These are phyloP conservation scores for Microdon myrmicae DNA, from an alignment of 2,888 invertebrate genomes.

Conservation along the genomic window DNA sequence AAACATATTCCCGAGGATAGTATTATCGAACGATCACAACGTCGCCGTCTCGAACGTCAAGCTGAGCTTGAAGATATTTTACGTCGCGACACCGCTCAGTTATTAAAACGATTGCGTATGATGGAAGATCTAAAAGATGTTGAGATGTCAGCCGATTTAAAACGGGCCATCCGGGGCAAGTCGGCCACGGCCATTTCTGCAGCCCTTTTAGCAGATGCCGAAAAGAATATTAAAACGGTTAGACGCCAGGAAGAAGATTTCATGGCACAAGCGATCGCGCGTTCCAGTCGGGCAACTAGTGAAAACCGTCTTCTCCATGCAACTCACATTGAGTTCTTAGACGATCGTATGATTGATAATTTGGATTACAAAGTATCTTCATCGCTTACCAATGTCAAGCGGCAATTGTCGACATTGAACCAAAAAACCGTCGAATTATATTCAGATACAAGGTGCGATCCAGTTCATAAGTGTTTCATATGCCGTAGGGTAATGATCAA, in stretches of 20 bases:
- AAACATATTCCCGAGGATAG: conserved; percentile 67
- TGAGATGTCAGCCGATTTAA: conserved; percentile 68
- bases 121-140: conserved; percentile 69
- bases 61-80: conserved; percentile 72
- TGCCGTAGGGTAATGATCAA: conserved; percentile 64
- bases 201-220: conserved; percentile 72
- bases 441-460: conserved; percentile 66
- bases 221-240: conserved; percentile 65
- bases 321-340: conserved; percentile 64
- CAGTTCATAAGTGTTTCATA: conserved; percentile 64
- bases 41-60: conserved; percentile 66
- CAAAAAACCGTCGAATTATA: conserved; percentile 65
- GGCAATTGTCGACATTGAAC: conserved; percentile 64
- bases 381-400: conserved; percentile 64
- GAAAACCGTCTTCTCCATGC: conserved; percentile 59
- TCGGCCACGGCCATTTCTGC: conserved; percentile 80
- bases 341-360: conserved; percentile 65
- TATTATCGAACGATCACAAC: conserved; percentile 66
- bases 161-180: conserved; percentile 73
- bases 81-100: conserved; percentile 65
- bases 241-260: conserved; percentile 61
- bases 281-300: conserved; percentile 62
- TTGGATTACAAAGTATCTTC: conserved; percentile 66
- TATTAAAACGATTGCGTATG: conserved; percentile 61
- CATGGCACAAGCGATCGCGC: conserved; percentile 59